These are phyloP conservation scores for Aphyosemion australe DNA, from an alignment of 2,113 vertebrate species.

Conservation along the genomic window DNA sequence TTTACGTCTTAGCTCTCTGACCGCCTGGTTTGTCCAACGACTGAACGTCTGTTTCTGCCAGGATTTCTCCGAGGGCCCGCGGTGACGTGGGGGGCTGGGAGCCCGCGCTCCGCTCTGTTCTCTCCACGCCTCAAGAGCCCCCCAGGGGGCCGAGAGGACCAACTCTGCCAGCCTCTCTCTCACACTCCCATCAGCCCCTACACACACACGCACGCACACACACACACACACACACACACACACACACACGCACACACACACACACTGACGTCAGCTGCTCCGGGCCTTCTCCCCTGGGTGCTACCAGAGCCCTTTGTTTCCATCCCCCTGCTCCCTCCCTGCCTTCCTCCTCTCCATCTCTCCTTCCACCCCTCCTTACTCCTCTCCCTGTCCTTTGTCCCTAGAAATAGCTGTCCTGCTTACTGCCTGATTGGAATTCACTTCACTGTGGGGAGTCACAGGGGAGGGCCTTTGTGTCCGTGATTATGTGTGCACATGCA, in stretches of 20 bases:
- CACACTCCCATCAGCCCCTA: constrained; percentile 91
- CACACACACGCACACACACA: constrained; percentile 49
- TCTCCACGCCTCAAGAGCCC: constrained; percentile 73
- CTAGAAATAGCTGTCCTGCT: constrained; percentile 82
- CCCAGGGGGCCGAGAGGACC: constrained; percentile 85
- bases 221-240: constrained; percentile 87
- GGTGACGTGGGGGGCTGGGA: constrained; percentile 64
- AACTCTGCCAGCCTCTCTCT: constrained; percentile 95
- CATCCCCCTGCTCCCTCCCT: constrained; percentile 82
- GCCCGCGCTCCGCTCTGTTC: constrained; percentile 55
- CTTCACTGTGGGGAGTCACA: constrained; percentile 72
- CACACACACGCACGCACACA: constrained; percentile 72
- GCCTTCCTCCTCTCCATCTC: constrained; percentile 52
- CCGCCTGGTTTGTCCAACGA: not conserved
- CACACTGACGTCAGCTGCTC: constrained; percentile 93
- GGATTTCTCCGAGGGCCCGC: constrained; percentile 39
- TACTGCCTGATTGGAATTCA: constrained; percentile 84
- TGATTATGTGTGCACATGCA: constrained; percentile 30
- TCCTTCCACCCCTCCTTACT: constrained; percentile 87
- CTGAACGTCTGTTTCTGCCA: constrained; percentile 31
- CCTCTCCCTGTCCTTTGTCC: constrained; percentile 82
- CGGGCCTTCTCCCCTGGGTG: constrained; percentile 95
- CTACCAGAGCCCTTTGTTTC: constrained; percentile 83
- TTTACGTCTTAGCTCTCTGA: not conserved
- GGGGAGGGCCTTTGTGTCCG: constrained; percentile 58